These are phyloP conservation scores for Andrena dorsata DNA, from an alignment of 2,888 invertebrate species.

Conservation along the genomic window DNA sequence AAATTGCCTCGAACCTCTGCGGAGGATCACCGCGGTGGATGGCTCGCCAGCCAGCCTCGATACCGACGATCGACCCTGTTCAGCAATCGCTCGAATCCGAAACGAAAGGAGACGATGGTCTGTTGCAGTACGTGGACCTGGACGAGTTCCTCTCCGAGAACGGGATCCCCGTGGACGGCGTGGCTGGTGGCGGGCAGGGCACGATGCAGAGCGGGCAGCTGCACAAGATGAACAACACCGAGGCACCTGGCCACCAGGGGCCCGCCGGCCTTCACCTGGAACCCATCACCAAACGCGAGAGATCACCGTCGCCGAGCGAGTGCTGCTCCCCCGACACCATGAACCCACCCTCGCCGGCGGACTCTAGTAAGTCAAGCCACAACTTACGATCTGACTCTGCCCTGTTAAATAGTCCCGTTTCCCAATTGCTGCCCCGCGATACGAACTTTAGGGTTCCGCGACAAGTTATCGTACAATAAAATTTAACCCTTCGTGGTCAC, in stretches of 20 bases:
- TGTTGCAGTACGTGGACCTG: constrained; percentile 96
- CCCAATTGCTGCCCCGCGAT: too few species aligned
- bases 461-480: too few species aligned
- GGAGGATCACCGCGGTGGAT: too few species aligned
- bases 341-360: constrained; percentile 95
- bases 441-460: too few species aligned
- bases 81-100: constrained; percentile 29
- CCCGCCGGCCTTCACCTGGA: constrained; percentile 88
- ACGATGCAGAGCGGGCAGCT: constrained; percentile 82
- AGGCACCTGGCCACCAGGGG: constrained; percentile 86
- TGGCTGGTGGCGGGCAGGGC: constrained; percentile 86
- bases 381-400: neutral
- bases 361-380: constrained; percentile 91
- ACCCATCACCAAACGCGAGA: constrained; percentile 93
- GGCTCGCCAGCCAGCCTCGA: too few species aligned
- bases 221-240: constrained; percentile 83
- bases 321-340: constrained; percentile 95
- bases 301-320: constrained; percentile 94
- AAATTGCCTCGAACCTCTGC: too few species aligned
- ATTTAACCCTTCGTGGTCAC: too few species aligned
- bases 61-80: neutral
- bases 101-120: constrained; percentile 34
- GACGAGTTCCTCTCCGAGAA: constrained; percentile 98
- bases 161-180: constrained; percentile 94
- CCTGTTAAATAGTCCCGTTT: neutral